Percentiles rank a stretch among this genome's conserved stretches.
phyloP scores from a whole-genome alignment of 2,888 invertebrate species.

The Morpho deidamia region DNA sequence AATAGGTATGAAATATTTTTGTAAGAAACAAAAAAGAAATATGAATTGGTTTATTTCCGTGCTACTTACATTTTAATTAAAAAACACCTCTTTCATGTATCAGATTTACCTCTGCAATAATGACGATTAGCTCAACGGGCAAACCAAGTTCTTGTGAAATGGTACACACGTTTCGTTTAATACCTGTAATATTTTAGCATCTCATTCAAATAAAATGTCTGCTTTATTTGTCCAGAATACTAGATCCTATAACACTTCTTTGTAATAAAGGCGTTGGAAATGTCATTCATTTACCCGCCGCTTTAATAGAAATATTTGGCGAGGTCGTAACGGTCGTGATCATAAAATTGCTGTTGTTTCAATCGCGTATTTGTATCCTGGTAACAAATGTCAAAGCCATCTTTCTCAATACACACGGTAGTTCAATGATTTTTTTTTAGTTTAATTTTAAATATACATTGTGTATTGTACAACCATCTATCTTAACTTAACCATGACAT shows the following conservation, averaged over 20 bases:
- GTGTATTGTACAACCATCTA: too few relatives aligned
- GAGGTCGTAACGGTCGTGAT: conserved; percentile 22
- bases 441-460: neutral
- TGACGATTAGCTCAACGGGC: too few relatives aligned
- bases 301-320: conserved; percentile 18
- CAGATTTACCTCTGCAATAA: too few relatives aligned
- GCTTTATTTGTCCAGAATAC: neutral
- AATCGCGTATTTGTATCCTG: conserved; percentile 18
- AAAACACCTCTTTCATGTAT: too few relatives aligned
- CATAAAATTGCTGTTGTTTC: conserved; percentile 20
- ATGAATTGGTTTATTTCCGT: too few relatives aligned
- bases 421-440: conserved; percentile 2
- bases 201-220: too few relatives aligned
- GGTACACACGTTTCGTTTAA: too few relatives aligned
- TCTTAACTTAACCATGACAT: neutral
- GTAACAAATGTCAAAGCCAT: conserved; percentile 22
- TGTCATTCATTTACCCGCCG: neutral
- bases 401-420: conserved; percentile 11
- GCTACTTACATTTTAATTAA: too few relatives aligned
- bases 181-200: too few relatives aligned
- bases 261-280: neutral
- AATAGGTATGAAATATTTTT: too few relatives aligned
- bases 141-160: too few relatives aligned
- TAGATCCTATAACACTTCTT: conserved; percentile 1
- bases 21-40: too few relatives aligned